These are phyloP conservation scores for Otolemur garnettii DNA, from an alignment of 2,113 vertebrate genomes.

Conservation along the genomic window DNA sequence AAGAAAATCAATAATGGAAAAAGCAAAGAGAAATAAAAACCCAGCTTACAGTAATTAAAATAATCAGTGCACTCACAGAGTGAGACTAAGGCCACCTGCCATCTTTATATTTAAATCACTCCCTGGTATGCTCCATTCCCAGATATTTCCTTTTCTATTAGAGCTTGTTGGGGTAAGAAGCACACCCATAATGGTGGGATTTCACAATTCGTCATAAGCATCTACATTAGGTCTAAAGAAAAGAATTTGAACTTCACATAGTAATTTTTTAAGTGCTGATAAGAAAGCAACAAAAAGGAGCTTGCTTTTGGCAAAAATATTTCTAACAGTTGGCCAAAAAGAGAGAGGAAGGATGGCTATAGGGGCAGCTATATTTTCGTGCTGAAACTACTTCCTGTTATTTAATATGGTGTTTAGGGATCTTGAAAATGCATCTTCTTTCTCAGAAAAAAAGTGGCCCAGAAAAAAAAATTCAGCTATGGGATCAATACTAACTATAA, in stretches of 20 bases:
- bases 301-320: constrained; percentile 37
- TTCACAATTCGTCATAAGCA: constrained; percentile 1
- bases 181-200: background rate
- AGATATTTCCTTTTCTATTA: background rate
- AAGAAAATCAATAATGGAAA: background rate
- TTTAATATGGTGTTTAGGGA: background rate
- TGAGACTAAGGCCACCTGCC: background rate
- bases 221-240: background rate
- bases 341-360: background rate
- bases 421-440: constrained; percentile 52
- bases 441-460: background rate
- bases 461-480: constrained; percentile 47
- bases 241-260: background rate
- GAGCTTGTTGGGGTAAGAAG: background rate
- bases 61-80: background rate
- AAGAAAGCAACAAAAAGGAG: constrained; percentile 35
- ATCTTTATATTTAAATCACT: constrained; percentile 21
- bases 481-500: constrained; percentile 9
- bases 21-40: background rate
- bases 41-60: constrained; percentile 4
- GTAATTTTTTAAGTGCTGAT: background rate
- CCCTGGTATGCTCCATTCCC: background rate
- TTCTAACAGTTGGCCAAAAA: background rate
- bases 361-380: constrained; percentile 27
- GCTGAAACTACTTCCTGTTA: background rate